Evolutionary conservation across 2,888 invertebrate genomes (phyloP).

Genomic region (Ophion costatus): DNA sequence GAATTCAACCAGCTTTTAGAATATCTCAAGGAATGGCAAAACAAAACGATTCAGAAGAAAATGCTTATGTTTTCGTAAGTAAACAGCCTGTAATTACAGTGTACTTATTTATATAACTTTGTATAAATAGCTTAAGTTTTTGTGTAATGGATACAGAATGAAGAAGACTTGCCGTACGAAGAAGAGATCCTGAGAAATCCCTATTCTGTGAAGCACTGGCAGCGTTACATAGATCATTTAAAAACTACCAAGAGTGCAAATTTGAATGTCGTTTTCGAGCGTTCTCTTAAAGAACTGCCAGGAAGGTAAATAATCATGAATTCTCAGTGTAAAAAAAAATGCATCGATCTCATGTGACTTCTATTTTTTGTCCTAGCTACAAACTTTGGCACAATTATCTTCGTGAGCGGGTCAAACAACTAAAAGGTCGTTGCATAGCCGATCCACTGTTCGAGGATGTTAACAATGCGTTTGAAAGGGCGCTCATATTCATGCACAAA

Average conservation of each 20-base stretch:
- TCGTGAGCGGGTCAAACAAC: slow-evolving; percentile 92
- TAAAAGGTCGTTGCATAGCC: slow-evolving; percentile 91
- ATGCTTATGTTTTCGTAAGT: slow-evolving; percentile 75
- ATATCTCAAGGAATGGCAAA: slow-evolving; percentile 67
- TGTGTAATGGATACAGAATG: slow-evolving; percentile 86
- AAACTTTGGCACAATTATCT: slow-evolving; percentile 99
- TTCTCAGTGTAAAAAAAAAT: neutral
- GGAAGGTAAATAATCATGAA: slow-evolving; percentile 88
- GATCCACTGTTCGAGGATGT: slow-evolving; percentile 96
- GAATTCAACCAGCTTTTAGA: neutral
- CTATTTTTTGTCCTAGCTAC: slow-evolving; percentile 85
- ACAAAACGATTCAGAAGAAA: slow-evolving; percentile 73
- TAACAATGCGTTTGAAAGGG: slow-evolving; percentile 98
- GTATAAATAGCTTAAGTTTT: neutral
- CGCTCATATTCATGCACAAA: slow-evolving; percentile 99
- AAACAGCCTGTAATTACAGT: slow-evolving; percentile 3
- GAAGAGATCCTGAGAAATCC: slow-evolving; percentile 99
- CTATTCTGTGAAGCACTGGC: slow-evolving; percentile 99
- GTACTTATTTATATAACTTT: neutral
- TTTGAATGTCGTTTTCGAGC: slow-evolving; percentile 96
- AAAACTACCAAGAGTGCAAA: slow-evolving; percentile 92
- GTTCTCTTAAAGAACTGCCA: slow-evolving; percentile 97
- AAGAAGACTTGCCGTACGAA: slow-evolving; percentile 98
- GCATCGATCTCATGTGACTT: neutral
- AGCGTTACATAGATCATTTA: slow-evolving; percentile 98